Conservation (phyloP, 2,113 vertebrate species). For the Sinosuthora webbiana region DNA sequence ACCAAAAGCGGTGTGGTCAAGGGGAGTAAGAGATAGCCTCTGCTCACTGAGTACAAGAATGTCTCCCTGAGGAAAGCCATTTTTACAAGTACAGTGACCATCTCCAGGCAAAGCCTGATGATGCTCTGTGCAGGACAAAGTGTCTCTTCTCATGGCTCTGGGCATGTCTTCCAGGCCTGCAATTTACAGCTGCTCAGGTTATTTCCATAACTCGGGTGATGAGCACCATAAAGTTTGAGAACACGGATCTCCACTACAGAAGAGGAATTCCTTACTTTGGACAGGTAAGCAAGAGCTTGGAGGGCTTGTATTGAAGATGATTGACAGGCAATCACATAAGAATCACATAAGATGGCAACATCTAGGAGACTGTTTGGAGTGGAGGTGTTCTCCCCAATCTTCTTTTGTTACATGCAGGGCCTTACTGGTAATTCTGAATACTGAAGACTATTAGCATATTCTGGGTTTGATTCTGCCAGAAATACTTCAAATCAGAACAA, state of each 20-base stretch:
- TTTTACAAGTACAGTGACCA: neutral
- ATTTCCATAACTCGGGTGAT: slow-evolving; percentile 38
- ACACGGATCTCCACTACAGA: slow-evolving; percentile 43
- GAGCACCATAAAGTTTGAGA: slow-evolving; percentile 49
- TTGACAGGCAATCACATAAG: neutral
- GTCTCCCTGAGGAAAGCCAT: neutral
- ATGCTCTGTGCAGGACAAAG: neutral
- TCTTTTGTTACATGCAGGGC: neutral
- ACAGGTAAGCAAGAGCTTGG: slow-evolving; percentile 18
- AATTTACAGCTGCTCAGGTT: neutral
- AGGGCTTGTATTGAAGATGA: neutral
- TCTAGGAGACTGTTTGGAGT: neutral
- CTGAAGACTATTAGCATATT: neutral
- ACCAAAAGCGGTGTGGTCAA: neutral
- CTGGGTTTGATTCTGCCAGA: neutral
- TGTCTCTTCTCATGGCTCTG: neutral
- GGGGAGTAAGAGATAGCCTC: neutral
- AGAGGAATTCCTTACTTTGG: slow-evolving; percentile 67
- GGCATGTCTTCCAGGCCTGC: slow-evolving; percentile 42
- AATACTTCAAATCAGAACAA: neutral
- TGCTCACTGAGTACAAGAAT: neutral
- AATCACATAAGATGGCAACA: neutral
- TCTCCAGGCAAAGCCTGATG: neutral
- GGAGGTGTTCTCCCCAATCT: neutral
- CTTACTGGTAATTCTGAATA: neutral